Conservation (phyloP, 2,888 invertebrate species). For the Yponomeuta evonymella region DNA sequence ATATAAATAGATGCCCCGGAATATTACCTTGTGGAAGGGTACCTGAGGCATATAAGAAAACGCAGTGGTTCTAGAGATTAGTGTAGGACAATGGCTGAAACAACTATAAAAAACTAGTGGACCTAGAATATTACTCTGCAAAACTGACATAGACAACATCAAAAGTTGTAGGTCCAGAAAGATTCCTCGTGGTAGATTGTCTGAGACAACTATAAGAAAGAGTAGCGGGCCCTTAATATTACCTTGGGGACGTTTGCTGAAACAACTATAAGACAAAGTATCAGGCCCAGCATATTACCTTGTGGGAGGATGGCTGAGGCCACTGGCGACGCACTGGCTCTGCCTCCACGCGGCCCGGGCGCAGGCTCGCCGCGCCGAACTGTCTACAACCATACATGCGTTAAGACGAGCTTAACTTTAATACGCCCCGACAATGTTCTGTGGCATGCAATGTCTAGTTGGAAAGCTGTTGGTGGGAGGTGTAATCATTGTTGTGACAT, state of each 20-base stretch:
- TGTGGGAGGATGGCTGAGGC: slow-evolving; percentile 72
- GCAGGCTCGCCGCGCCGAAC: slow-evolving; percentile 91
- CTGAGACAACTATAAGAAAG: no score
- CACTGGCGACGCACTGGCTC: slow-evolving; percentile 88
- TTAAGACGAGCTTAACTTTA: slow-evolving; percentile 65
- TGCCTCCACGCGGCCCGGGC: slow-evolving; percentile 89
- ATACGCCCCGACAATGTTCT: slow-evolving; percentile 2
- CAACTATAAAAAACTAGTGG: no score
- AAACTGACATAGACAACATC: background rate
- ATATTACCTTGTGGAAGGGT: no score
- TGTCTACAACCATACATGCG: slow-evolving; percentile 89
- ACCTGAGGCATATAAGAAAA: no score
- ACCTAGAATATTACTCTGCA: no score
- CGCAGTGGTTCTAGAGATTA: no score
- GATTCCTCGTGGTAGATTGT: no score
- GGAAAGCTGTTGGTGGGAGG: slow-evolving; percentile 1
- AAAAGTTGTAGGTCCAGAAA: no score
- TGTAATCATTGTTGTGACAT: background rate
- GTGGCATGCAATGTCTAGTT: slow-evolving; percentile 8
- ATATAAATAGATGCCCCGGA: no score
- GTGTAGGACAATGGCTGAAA: no score
- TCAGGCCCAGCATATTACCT: slow-evolving; percentile 37
- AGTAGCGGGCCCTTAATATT: no score
- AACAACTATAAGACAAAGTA: background rate
- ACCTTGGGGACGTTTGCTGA: background rate